Percentiles rank a stretch among this genome's conserved stretches.
phyloP scores from a whole-genome alignment of 2,113 vertebrate genomes.

The Forbesichthys agassizii region DNA sequence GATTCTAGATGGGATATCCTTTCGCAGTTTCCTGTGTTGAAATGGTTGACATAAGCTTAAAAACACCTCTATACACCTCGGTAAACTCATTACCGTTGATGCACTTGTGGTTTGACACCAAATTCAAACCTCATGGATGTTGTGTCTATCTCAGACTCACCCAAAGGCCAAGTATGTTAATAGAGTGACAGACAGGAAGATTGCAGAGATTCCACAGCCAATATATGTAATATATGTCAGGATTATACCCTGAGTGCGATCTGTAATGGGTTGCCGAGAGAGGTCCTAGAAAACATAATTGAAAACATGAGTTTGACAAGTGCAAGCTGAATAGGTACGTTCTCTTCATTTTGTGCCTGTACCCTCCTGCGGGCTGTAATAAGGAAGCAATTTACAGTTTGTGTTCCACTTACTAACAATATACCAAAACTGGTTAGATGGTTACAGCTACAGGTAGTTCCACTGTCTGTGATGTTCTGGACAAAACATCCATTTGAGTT shows the following conservation, averaged over 20 bases:
- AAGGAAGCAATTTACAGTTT: too few species aligned
- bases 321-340: too few species aligned
- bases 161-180: conserved; percentile 94
- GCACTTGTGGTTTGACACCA: not conserved
- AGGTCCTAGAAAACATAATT: conserved; percentile 76
- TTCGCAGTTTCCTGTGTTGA: conserved; percentile 86
- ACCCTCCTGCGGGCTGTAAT: too few species aligned
- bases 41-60: conserved; percentile 7
- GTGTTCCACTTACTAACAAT: conserved; percentile 79
- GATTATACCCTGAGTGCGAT: conserved; percentile 76
- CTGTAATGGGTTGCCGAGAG: conserved; percentile 59
- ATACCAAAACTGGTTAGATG: conserved; percentile 95
- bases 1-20: conserved; percentile 95
- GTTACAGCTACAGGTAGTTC: conserved; percentile 88
- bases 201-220: conserved; percentile 92
- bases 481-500: conserved; percentile 82
- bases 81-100: not conserved
- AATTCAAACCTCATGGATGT: not conserved
- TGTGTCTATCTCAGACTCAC: conserved; percentile 72
- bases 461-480: conserved; percentile 73
- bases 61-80: not conserved
- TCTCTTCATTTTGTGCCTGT: too few species aligned
- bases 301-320: not conserved
- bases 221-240: conserved; percentile 94
- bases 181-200: conserved; percentile 92